Percentiles rank a stretch among this genome's conserved stretches.
These are phyloP conservation scores for Centropristis striata DNA, from an alignment of 2,113 vertebrate genomes.

Conservation along the genomic window DNA sequence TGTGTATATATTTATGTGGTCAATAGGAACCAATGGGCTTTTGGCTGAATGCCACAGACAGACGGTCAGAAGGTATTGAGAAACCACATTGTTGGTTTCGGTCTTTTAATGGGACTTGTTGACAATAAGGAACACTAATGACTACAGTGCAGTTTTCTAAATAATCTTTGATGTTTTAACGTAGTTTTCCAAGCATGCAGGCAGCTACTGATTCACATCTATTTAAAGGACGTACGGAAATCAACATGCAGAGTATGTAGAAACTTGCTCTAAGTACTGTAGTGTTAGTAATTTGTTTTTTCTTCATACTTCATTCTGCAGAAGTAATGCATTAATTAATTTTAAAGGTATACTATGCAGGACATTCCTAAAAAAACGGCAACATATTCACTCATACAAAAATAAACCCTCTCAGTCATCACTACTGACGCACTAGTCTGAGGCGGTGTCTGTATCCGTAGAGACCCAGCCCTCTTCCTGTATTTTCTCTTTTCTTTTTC, in stretches of 20 bases:
- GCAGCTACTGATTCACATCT: not conserved
- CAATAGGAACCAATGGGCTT: not conserved
- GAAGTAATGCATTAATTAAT: not conserved
- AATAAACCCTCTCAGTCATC: too few species aligned
- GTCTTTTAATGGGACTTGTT: slow-evolving; percentile 6
- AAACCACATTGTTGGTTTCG: not conserved
- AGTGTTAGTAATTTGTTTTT: not conserved
- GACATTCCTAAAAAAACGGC: too few species aligned
- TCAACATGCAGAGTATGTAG: not conserved
- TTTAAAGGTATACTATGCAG: too few species aligned
- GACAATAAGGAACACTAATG: not conserved
- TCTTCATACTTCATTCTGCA: not conserved
- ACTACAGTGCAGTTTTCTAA: not conserved
- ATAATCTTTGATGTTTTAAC: not conserved
- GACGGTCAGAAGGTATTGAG: not conserved
- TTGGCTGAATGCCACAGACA: not conserved
- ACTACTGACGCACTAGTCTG: too few species aligned
- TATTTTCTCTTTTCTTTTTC: too few species aligned
- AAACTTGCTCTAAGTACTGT: not conserved
- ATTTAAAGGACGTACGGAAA: not conserved
- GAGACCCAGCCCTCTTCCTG: too few species aligned
- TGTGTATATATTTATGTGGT: not conserved
- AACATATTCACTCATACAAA: too few species aligned
- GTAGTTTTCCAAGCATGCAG: not conserved
- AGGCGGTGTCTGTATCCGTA: too few species aligned